phyloP scores from a whole-genome alignment of 2,888 invertebrate genomes.

The Biston stratarius region DNA sequence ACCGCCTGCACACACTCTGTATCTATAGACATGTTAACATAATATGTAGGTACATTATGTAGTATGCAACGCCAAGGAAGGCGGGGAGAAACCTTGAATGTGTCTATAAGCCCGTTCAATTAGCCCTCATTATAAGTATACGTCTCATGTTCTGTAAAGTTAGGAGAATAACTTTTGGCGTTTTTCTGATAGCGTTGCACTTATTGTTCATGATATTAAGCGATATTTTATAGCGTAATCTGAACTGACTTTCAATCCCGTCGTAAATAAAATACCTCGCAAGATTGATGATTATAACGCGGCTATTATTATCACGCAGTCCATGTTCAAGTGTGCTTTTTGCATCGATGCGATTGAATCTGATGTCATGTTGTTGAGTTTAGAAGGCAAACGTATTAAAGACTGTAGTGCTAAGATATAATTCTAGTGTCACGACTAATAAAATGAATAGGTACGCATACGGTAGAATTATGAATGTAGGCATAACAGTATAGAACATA shows the following conservation, averaged over 20 bases:
- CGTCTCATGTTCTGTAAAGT: neutral
- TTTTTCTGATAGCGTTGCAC: neutral
- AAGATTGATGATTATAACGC: conserved; percentile 30
- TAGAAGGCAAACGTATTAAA: conserved; percentile 9
- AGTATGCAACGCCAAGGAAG: too few relatives aligned
- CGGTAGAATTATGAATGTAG: too few relatives aligned
- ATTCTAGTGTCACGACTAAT: too few relatives aligned
- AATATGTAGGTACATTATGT: too few relatives aligned
- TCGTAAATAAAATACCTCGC: conserved; percentile 35
- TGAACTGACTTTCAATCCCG: conserved; percentile 16
- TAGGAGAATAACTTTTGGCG: too few relatives aligned
- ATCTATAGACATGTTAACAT: too few relatives aligned
- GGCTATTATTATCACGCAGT: conserved; percentile 27
- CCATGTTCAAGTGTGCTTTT: conserved; percentile 31
- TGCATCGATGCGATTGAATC: conserved; percentile 29
- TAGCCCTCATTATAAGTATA: neutral
- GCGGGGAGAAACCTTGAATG: too few relatives aligned
- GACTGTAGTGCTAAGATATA: neutral
- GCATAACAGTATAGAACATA: too few relatives aligned
- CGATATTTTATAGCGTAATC: neutral
- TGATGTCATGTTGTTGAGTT: conserved; percentile 20
- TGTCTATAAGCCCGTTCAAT: neutral
- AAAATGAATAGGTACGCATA: too few relatives aligned
- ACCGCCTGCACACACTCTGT: neutral
- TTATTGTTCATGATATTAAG: neutral